These are phyloP conservation scores for Psix sp. DNA, from an alignment of 1,140 invertebrate species.

Conservation along the genomic window DNA sequence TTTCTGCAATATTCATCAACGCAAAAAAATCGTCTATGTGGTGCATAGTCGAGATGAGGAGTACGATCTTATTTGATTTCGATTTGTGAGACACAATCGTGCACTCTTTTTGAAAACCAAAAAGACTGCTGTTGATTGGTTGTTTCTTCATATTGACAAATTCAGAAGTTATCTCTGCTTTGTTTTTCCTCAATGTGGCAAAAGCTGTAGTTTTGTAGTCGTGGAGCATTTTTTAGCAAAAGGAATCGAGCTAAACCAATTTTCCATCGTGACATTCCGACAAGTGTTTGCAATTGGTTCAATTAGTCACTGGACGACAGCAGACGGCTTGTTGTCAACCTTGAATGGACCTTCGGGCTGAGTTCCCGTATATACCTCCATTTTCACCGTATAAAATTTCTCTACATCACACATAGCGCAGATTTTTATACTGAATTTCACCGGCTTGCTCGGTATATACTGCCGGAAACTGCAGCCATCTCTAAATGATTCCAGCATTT, in stretches of 20 bases:
- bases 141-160: slow-evolving; percentile 12
- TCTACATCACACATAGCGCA: neutral
- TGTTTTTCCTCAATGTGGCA: slow-evolving; percentile 19
- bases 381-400: too few species aligned
- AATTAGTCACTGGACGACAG: too few species aligned
- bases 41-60: slow-evolving; percentile 15
- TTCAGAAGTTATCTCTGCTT: slow-evolving; percentile 14
- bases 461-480: neutral
- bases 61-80: slow-evolving; percentile 13
- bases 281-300: slow-evolving; percentile 21
- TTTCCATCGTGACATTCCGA: slow-evolving; percentile 63
- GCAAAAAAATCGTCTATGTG: slow-evolving; percentile 9
- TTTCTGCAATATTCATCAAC: slow-evolving; percentile 4
- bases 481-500: neutral
- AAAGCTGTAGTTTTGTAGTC: slow-evolving; percentile 57
- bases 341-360: too few species aligned
- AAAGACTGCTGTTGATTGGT: slow-evolving; percentile 7
- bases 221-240: slow-evolving; percentile 55
- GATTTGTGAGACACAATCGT: slow-evolving; percentile 18
- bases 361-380: too few species aligned
- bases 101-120: slow-evolving; percentile 15
- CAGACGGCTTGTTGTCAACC: too few species aligned
- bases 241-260: slow-evolving; percentile 61
- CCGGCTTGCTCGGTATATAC: neutral
- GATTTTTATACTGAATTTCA: neutral